Evolutionary conservation across 2,113 vertebrate species (phyloP), one percentile per base, ranked within the genome.

Genomic region (Neolamprologus devosi): DNA sequence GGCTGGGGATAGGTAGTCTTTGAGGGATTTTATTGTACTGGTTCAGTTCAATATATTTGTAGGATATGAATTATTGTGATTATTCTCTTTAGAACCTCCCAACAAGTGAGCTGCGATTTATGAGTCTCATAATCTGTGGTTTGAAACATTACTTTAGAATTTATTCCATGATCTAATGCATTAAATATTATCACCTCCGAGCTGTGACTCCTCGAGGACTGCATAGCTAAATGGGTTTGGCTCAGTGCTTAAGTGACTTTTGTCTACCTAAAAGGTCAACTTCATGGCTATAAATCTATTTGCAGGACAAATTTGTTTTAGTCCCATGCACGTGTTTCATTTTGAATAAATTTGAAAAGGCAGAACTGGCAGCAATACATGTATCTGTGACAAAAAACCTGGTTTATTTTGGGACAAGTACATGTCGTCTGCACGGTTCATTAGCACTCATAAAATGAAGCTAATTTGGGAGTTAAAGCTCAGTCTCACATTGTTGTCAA

Each of bases 381-480:
- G 57, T 60, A 58, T 85, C 45, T 75, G 60, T 73, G 53, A 87
- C 8, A 90, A 81, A 68, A 85, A 83, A 70, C 7, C 13, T 19
- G 78, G 49, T 80, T 90, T 91, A 91, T 91, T 93, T 92, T 81
- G 28, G 85, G 70, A 86, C 55, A 40, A 79, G 83, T 84, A 82
- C 81, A 87, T 88, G 81, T 85, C 7, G n/a, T 91, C 81, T 83
- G 33, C 83, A 90, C 11, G 81, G 70, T 82, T 92, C 85, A 93
- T 93, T 89, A 87, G 55, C 81, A 75, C 85, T 91, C 40, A 54
- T 80, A 58, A 92, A 92, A 90, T 84, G 82, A 65, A 86, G 73
- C 90, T 92, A 87, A 93, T 94, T 88, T 91, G 49, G 86, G 82
- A 88, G 89, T 85, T 80, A 88, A 92, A 88, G 83, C 90, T 90